Conservation (phyloP, 2,797 vertebrate species). For the Coendou prehensilis region DNA sequence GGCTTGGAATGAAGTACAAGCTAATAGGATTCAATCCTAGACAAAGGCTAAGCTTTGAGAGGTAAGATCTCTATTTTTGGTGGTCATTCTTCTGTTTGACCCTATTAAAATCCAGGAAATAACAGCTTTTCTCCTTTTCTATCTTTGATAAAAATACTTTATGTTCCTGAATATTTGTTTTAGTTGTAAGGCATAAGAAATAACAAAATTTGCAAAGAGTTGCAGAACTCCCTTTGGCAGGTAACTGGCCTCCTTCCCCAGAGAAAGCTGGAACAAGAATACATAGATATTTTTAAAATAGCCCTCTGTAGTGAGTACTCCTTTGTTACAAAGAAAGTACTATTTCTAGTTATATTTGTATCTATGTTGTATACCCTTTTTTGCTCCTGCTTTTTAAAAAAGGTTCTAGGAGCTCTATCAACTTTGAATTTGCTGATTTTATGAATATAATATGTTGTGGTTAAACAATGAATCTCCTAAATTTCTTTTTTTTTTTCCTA, state of each 20-base stretch:
- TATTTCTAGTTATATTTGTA: constrained; percentile 9
- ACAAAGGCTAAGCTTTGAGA: background rate
- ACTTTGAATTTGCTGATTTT: constrained; percentile 49
- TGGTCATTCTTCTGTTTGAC: constrained; percentile 12
- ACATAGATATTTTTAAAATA: constrained; percentile 9
- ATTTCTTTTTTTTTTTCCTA: background rate
- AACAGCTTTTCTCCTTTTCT: constrained; percentile 17
- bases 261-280: background rate
- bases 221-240: background rate
- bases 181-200: constrained; percentile 46
- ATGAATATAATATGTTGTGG: constrained; percentile 14
- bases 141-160: constrained; percentile 30
- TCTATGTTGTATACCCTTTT: background rate
- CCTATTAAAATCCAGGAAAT: constrained; percentile 8
- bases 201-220: background rate
- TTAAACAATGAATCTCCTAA: background rate
- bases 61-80: constrained; percentile 27
- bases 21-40: background rate
- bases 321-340: background rate
- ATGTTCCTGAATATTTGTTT: constrained; percentile 24
- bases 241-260: background rate
- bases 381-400: constrained; percentile 8
- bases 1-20: background rate
- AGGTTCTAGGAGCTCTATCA: background rate
- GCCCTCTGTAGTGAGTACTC: background rate